Base-by-base conservation (phyloP, 2,888 invertebrate species). In the Brassicogethes aeneus region DNA sequence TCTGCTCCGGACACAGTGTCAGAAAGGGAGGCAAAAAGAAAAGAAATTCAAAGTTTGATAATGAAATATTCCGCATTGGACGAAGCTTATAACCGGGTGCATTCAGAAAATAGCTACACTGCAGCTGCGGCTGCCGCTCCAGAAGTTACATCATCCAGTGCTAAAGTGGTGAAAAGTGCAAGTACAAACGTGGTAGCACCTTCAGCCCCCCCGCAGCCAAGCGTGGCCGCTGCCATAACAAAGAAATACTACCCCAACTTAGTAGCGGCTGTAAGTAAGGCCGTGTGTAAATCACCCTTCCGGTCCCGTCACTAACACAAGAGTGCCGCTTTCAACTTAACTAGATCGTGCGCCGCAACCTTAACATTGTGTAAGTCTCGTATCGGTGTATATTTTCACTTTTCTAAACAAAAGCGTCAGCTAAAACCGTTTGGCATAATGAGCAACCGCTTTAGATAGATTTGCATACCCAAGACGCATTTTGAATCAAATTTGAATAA, bases 31-130 rank as follows among this genome's bases (percentile, higher is more conserved):
- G 82, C 83, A 7, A 80, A 82, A 54, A 76, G 89, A 29, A 88
- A 88, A 58, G 89, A 90, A 61, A 86, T 87, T 44, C 84, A 86
- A 63, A 80, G 82, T 55, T 71, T 90, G 43, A 86, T 88, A 45
- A 75, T 82, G 73, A 89, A 88, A 64, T 89, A 89, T 64, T 81
- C 85, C 17, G 85, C 84, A 34, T 70, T 87, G 50, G 85, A 85
- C 55, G 84, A 85, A 57, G 77, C 77, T 42, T 82, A 81, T 64
- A 78, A 68, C 62, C 49, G 56, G 41, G 50, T 57, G 69, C 57
- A 49, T 48, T 52, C 63, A 64, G 51, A 67, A 62, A 62, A 66
- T 66, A 44, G 69, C 68, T 55, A 66, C 36, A 68, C 71, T 45
- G 71, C 68, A 17, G 36, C 36, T 29, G 36, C 42, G 15, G 16